phyloP scores from a whole-genome alignment of 2,888 invertebrate genomes.

The Harpalus rubripes region DNA sequence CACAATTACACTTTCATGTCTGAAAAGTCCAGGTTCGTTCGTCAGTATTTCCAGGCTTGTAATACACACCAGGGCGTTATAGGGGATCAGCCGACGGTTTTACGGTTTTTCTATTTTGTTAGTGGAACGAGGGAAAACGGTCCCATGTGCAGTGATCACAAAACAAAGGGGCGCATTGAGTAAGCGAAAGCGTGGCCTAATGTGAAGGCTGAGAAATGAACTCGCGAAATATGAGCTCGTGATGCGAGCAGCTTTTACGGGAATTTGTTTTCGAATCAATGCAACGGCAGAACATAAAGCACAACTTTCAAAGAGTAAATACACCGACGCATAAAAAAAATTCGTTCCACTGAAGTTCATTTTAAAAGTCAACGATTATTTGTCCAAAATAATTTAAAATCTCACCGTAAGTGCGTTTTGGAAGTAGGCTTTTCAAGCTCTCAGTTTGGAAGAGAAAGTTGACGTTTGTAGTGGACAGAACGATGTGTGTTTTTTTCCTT shows the following conservation, averaged over 20 bases:
- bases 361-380: not conserved
- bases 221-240: conserved; percentile 15
- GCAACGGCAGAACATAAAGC: not conserved
- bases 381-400: no score
- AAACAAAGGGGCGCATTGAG: conserved; percentile 40
- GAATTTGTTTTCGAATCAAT: conserved; percentile 7
- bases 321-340: not conserved
- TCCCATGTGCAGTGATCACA: conserved; percentile 32
- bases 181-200: not conserved
- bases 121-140: conserved; percentile 13
- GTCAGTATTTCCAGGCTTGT: conserved; percentile 13
- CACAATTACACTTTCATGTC: not conserved
- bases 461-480: no score
- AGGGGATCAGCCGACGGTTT: conserved; percentile 27
- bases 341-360: not conserved
- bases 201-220: conserved; percentile 38
- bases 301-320: not conserved
- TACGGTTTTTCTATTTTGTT: conserved; percentile 52
- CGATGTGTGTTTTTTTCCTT: no score
- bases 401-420: no score
- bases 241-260: conserved; percentile 3
- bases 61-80: conserved; percentile 32
- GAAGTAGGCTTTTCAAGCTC: no score
- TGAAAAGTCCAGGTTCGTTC: conserved; percentile 5
- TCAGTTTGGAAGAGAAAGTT: no score